phyloP scores from a whole-genome alignment of 2,888 invertebrate genomes.

The Andricus curvator region DNA sequence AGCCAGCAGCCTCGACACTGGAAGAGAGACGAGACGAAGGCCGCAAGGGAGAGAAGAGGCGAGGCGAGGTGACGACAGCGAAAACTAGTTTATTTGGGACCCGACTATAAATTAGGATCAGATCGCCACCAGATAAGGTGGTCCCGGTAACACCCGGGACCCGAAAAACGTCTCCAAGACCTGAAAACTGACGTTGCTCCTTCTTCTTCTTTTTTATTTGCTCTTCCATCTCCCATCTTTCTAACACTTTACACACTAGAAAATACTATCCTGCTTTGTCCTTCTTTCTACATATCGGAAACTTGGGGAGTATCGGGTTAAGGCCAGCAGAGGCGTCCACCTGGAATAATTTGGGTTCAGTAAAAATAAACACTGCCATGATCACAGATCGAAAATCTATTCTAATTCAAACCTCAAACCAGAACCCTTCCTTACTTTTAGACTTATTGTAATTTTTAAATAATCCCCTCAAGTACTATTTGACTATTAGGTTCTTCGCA shows the following conservation, averaged over 20 bases:
- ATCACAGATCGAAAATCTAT: conserved; percentile 25
- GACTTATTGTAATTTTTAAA: not conserved
- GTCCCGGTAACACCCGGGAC: conserved; percentile 77
- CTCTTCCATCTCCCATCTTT: conserved; percentile 43
- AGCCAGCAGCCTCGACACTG: conserved; percentile 32
- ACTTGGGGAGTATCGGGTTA: conserved; percentile 52
- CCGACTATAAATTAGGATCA: conserved; percentile 78
- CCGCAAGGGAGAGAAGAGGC: conserved; percentile 50
- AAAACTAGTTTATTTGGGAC: conserved; percentile 79
- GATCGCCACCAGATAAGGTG: conserved; percentile 77
- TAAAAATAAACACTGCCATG: not conserved
- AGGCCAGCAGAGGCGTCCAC: conserved; percentile 49
- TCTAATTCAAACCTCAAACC: conserved; percentile 2
- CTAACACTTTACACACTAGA: conserved; percentile 38
- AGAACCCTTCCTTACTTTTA: not conserved
- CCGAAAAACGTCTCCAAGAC: conserved; percentile 69
- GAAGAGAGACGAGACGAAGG: conserved; percentile 53
- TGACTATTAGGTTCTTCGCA: conserved; percentile 12
- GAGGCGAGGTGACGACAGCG: conserved; percentile 77
- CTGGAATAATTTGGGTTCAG: conserved; percentile 21
- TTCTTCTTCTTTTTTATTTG: conserved; percentile 47
- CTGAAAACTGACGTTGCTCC: conserved; percentile 53
- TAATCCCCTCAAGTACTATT: not conserved
- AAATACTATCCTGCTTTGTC: conserved; percentile 23
- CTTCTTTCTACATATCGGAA: conserved; percentile 44